phyloP scores from a whole-genome alignment of 2,797 vertebrate species.

The Botia kubotai region DNA sequence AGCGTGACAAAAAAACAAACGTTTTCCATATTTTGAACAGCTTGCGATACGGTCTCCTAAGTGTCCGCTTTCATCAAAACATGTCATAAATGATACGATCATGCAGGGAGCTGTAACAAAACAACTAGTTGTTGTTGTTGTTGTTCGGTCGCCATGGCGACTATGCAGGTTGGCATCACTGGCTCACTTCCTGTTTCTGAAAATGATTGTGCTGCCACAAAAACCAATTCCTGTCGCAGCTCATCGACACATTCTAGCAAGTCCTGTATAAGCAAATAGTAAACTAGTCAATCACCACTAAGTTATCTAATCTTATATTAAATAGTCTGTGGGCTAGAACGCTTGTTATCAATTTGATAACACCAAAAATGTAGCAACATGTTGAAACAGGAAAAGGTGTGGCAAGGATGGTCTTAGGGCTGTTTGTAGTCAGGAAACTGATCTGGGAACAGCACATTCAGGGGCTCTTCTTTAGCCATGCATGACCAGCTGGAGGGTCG shows the following conservation, averaged over 20 bases:
- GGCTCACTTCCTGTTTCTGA: conserved; percentile 30
- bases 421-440: conserved; percentile 3
- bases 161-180: conserved; percentile 6
- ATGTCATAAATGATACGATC: neutral
- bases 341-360: conserved; percentile 10
- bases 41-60: neutral
- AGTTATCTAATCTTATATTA: too few species aligned
- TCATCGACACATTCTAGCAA: neutral
- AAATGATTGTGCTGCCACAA: conserved; percentile 13
- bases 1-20: neutral
- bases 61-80: neutral
- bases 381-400: neutral
- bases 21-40: neutral
- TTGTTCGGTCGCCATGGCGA: conserved; percentile 14
- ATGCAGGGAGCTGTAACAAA: neutral
- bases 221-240: conserved; percentile 33
- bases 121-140: conserved; percentile 6
- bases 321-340: neutral
- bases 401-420: neutral
- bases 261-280: neutral
- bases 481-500: neutral
- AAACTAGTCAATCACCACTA: neutral
- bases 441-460: conserved; percentile 6
- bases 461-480: neutral
- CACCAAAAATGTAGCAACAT: neutral